Percentiles rank a stretch among this genome's conserved stretches.
Evolutionary conservation across 2,113 vertebrate genomes (phyloP).

Genomic region (Campylorhamphus procurvoides): DNA sequence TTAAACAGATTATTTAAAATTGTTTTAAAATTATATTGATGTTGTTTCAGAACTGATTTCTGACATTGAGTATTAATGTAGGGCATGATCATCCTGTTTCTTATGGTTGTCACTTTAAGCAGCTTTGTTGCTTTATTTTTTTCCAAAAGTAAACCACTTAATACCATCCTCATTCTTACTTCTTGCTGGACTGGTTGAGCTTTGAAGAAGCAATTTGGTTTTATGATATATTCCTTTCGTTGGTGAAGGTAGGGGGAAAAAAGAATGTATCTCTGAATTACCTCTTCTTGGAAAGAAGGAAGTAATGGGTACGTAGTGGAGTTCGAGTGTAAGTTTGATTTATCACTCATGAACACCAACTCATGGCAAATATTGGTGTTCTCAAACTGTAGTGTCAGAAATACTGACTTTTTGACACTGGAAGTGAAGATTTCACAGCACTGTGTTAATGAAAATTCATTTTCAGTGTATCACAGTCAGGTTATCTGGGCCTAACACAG

Average conservation of each 20-base stretch:
- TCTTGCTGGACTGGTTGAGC: neutral
- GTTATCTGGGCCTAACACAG: neutral
- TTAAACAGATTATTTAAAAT: neutral
- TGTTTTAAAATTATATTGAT: neutral
- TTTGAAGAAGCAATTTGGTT: neutral
- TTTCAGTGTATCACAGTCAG: neutral
- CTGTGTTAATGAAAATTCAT: neutral
- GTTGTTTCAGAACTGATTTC: neutral
- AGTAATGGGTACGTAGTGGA: neutral
- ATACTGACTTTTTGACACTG: neutral
- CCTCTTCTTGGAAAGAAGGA: neutral
- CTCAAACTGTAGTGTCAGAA: neutral
- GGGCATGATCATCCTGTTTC: neutral
- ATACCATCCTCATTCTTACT: neutral
- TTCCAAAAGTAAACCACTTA: neutral
- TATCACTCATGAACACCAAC: neutral
- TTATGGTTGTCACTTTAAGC: slow-evolving; percentile 35
- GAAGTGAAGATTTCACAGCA: neutral
- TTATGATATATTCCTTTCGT: neutral
- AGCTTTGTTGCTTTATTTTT: neutral
- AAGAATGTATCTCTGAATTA: neutral
- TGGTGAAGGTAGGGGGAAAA: rapidly evolving
- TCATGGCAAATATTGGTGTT: neutral
- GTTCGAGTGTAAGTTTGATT: neutral
- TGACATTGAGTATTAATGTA: neutral